Percentiles rank a stretch among this genome's conserved stretches.
Evolutionary conservation across 2,113 vertebrate genomes (phyloP).

Genomic region (Circaetus cinerascens): DNA sequence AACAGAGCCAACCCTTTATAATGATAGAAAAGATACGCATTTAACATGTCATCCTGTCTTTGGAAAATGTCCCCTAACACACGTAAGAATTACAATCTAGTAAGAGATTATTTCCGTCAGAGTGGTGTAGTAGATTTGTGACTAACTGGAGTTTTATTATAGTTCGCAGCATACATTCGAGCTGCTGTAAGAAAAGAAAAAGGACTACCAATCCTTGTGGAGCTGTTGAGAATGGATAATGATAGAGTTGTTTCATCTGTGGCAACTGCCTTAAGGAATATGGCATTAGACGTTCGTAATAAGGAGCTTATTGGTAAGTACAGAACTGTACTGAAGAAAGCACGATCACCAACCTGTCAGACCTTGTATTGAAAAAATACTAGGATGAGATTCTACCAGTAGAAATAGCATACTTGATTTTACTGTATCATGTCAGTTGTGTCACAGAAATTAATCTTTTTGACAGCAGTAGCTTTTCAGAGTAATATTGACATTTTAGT

Average conservation of each 20-base stretch:
- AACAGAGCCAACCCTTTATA: neutral
- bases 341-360: accelerated
- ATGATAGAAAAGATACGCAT: neutral
- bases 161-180: slow-evolving; percentile 97
- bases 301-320: slow-evolving; percentile 95
- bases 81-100: accelerated
- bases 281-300: slow-evolving; percentile 95
- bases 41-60: neutral
- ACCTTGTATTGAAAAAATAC: accelerated
- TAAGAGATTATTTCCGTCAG: neutral
- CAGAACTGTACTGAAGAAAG: accelerated
- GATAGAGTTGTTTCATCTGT: slow-evolving; percentile 97
- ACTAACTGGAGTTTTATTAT: neutral
- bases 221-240: slow-evolving; percentile 96
- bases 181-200: slow-evolving; percentile 97
- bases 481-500: neutral
- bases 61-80: neutral
- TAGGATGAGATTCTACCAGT: neutral
- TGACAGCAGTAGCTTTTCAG: neutral
- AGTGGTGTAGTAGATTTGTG: neutral
- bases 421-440: neutral
- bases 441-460: neutral
- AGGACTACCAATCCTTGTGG: slow-evolving; percentile 96
- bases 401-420: accelerated
- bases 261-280: slow-evolving; percentile 94